phyloP scores from a whole-genome alignment of 2,113 vertebrate genomes.

The Saimiri boliviensis region DNA sequence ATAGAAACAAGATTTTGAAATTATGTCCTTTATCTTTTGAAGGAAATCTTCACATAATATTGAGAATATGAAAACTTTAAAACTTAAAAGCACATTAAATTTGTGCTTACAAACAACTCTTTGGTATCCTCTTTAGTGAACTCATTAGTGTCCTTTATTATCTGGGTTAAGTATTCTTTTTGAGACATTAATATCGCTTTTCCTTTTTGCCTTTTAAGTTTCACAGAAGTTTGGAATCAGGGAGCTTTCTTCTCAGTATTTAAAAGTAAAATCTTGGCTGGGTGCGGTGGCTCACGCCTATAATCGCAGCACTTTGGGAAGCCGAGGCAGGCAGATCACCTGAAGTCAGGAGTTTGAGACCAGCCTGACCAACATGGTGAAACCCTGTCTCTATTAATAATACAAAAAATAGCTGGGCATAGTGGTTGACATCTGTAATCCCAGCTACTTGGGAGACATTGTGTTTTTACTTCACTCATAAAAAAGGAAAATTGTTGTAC shows the following conservation, averaged over 20 bases:
- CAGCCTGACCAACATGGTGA: not conserved
- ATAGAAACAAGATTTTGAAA: conserved; percentile 32
- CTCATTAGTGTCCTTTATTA: not conserved
- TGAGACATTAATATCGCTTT: not conserved
- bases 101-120: not conserved
- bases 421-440: not conserved
- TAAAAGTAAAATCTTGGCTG: not conserved
- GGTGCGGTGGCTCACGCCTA: not conserved
- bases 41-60: not conserved
- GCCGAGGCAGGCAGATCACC: too few relatives aligned
- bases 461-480: too few relatives aligned
- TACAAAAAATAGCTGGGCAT: not conserved
- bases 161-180: not conserved
- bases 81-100: not conserved
- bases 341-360: not conserved
- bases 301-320: not conserved
- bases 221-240: conserved; percentile 3
- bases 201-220: not conserved
- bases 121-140: not conserved
- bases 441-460: not conserved
- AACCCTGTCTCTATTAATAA: not conserved
- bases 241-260: not conserved
- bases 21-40: not conserved
- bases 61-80: conserved; percentile 28
- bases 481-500: not conserved